A percentile compares a stretch with the other conserved stretches of the same genome.
Evolutionary conservation across 2,113 vertebrate species (phyloP).

Genomic region (Protomyctophum bolini): DNA sequence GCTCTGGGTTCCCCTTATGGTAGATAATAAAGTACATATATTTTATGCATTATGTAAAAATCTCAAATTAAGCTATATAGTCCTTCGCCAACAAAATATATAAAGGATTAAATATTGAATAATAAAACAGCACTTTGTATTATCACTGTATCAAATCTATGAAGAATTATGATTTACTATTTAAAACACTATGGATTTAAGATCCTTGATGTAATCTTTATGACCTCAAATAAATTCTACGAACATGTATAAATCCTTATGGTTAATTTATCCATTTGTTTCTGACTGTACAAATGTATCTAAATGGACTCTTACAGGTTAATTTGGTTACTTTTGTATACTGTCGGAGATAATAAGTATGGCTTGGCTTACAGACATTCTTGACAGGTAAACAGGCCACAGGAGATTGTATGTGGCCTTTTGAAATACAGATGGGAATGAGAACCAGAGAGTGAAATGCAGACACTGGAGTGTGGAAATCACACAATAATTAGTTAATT

Average conservation of each 20-base stretch:
- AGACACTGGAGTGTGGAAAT: background rate
- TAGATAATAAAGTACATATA: too few relatives aligned
- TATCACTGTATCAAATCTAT: background rate
- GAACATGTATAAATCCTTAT: too few relatives aligned
- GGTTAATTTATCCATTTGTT: too few relatives aligned
- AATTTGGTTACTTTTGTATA: background rate
- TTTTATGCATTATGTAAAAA: background rate
- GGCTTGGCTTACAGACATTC: background rate
- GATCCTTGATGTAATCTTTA: background rate
- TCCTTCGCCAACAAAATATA: background rate
- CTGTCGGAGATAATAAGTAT: background rate
- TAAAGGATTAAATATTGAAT: background rate
- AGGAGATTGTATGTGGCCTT: background rate
- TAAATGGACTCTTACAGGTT: too few relatives aligned
- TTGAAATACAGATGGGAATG: background rate
- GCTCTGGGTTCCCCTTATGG: too few relatives aligned
- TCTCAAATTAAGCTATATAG: background rate
- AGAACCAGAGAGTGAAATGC: constrained; percentile 6
- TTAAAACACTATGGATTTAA: background rate
- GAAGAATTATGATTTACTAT: background rate
- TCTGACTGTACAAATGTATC: too few relatives aligned
- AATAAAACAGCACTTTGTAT: background rate
- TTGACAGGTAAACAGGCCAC: background rate
- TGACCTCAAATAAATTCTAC: background rate
- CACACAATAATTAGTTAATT: background rate